A percentile compares a stretch with the other conserved stretches of the same genome.
Conservation (phyloP, 2,797 vertebrate species). For the Lutjanus campechanus region DNA sequence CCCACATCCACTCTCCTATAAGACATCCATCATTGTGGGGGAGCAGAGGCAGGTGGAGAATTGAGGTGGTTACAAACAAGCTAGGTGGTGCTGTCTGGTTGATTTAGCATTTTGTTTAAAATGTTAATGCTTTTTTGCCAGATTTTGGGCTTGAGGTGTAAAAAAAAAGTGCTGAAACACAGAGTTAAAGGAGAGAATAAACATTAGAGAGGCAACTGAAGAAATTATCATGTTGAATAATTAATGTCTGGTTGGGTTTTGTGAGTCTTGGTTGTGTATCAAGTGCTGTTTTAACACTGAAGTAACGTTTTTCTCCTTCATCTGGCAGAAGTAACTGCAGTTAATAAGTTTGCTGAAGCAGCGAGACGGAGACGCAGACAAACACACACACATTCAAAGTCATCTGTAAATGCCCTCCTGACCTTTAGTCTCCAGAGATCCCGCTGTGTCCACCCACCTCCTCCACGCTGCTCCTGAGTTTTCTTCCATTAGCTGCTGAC, state of each 20-base stretch:
- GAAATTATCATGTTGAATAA: slow-evolving; percentile 12
- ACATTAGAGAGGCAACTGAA: background rate
- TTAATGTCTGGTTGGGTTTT: slow-evolving; percentile 27
- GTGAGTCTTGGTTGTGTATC: slow-evolving; percentile 4
- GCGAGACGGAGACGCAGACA: slow-evolving; percentile 31
- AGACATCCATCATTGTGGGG: slow-evolving; percentile 15
- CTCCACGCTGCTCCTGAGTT: slow-evolving; percentile 32
- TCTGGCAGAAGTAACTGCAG: too few relatives aligned
- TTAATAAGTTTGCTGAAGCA: slow-evolving; percentile 32
- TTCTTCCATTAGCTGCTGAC: slow-evolving; percentile 52
- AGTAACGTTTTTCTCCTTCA: too few relatives aligned
- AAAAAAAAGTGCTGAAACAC: background rate
- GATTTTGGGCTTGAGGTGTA: background rate
- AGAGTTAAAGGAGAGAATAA: background rate
- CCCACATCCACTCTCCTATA: slow-evolving; percentile 11
- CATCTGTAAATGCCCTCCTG: slow-evolving; percentile 24
- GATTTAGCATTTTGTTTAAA: background rate
- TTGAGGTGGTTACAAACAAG: background rate
- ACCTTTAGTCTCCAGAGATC: slow-evolving; percentile 55
- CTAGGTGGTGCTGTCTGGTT: background rate
- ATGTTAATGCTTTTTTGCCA: background rate
- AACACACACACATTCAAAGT: slow-evolving; percentile 37
- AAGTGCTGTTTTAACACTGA: slow-evolving; percentile 11
- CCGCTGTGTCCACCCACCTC: background rate
- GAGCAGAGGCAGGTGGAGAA: background rate